Evolutionary conservation across 1,140 invertebrate genomes (phyloP).

Genomic region (Orchestia grillus): DNA sequence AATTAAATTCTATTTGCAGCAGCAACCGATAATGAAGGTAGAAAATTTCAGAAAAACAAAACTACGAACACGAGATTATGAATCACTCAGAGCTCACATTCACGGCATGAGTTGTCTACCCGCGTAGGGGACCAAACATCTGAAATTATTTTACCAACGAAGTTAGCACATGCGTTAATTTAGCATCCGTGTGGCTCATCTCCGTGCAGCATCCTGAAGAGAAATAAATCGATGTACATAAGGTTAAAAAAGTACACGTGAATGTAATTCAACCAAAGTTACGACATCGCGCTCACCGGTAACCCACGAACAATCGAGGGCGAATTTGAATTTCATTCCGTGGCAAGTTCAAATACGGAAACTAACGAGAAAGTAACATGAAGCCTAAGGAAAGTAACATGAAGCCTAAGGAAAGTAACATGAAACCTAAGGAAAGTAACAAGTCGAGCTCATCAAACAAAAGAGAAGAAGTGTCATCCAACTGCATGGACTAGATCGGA

Average conservation of each 20-base stretch:
- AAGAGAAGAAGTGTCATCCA: background rate
- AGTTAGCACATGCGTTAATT: background rate
- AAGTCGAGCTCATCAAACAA: background rate
- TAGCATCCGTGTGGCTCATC: background rate
- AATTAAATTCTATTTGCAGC: background rate
- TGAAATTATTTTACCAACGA: background rate
- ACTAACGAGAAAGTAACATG: background rate
- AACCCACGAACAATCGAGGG: too few relatives aligned
- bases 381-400: background rate
- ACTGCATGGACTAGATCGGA: background rate
- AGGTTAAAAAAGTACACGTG: too few relatives aligned
- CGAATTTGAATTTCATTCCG: background rate
- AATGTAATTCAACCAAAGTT: background rate
- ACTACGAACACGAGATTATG: background rate
- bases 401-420: background rate
- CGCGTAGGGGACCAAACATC: too few relatives aligned
- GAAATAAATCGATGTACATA: background rate
- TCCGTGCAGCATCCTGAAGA: background rate
- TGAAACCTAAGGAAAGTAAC: background rate
- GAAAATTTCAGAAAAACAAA: background rate
- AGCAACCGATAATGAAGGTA: background rate
- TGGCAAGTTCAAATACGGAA: background rate
- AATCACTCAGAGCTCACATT: background rate
- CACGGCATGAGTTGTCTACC: too few relatives aligned
- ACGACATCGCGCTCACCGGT: too few relatives aligned